phyloP scores from a whole-genome alignment of 2,888 invertebrate species.

The Callinectes sapidus region DNA sequence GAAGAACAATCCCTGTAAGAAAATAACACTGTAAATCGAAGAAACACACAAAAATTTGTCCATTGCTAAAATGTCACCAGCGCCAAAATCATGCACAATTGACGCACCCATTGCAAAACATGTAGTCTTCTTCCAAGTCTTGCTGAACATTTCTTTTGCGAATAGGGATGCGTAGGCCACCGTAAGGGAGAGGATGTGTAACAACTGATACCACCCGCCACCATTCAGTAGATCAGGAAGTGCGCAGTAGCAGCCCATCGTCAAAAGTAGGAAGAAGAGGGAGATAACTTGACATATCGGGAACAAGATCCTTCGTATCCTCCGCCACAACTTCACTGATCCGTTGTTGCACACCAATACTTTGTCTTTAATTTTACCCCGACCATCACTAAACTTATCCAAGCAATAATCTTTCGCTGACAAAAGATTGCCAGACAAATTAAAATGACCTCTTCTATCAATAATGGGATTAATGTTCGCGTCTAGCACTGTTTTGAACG shows the following conservation, averaged over 20 bases:
- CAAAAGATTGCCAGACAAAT: background rate
- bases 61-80: background rate
- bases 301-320: background rate
- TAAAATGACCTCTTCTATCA: slow-evolving; percentile 16
- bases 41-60: background rate
- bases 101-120: slow-evolving; percentile 43
- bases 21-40: background rate
- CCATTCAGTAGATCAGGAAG: slow-evolving; percentile 40
- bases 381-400: slow-evolving; percentile 41
- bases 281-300: slow-evolving; percentile 40
- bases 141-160: background rate
- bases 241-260: slow-evolving; percentile 41
- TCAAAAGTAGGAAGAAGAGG: slow-evolving; percentile 24
- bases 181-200: slow-evolving; percentile 47
- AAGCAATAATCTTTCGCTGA: slow-evolving; percentile 44
- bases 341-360: slow-evolving; percentile 3
- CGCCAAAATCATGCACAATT: too few relatives aligned
- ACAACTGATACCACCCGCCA: slow-evolving; percentile 52
- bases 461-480: background rate
- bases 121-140: background rate
- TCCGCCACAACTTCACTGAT: background rate
- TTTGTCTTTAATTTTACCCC: background rate
- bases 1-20: slow-evolving; percentile 39
- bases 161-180: background rate
- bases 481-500: background rate